Evolutionary conservation across 2,888 invertebrate genomes (phyloP), one percentile per base, ranked within the genome.

Genomic region (Chymomyza procnemis): DNA sequence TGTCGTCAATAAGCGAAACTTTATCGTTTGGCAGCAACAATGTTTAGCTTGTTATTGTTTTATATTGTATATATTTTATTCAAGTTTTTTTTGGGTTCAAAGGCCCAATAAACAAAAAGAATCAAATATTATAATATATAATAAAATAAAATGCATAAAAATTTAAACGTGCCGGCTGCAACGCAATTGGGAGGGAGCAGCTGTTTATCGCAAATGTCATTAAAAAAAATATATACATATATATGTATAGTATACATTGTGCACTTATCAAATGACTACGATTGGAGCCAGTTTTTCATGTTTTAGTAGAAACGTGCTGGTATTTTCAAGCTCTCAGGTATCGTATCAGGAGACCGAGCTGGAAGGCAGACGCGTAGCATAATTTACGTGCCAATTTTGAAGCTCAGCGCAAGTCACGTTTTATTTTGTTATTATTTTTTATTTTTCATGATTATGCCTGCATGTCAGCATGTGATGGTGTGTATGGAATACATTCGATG

Each of bases 401-500:
- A 83, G 87, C 87, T 75, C 75, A 84, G 80, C 75, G 67, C 75
- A 79, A 84, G 88, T 89, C 89, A 89, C 89, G 89, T 89, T 89
- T 88, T 59, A 66, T 41, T 41, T 41, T 12, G 3, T 30, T 30
- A 30, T 30, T 30, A 30, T 30, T n/a, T n/a, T n/a, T n/a, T n/a
- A n/a, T 26, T 26, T 26, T 26, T 26, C 26, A 26, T 26, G 26
- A 4, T 26, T 26, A 26, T 26, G 26, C 26, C 26, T 26, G 26
- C 26, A 26, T 26, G 6, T 26, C 26, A 6, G 6, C 6, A 26
- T 26, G 4, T 41, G 9, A 12, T 41, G 6, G 12, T 12, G 12
- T 1, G 1, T 41, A 41, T 30, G 6, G 34, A 26, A 26, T 26
- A 26, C 26, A 26, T 4, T 6, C 8, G 5, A 26, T 26, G 26